phyloP scores from a whole-genome alignment of 2,888 invertebrate genomes.

The Timema cristinae region DNA sequence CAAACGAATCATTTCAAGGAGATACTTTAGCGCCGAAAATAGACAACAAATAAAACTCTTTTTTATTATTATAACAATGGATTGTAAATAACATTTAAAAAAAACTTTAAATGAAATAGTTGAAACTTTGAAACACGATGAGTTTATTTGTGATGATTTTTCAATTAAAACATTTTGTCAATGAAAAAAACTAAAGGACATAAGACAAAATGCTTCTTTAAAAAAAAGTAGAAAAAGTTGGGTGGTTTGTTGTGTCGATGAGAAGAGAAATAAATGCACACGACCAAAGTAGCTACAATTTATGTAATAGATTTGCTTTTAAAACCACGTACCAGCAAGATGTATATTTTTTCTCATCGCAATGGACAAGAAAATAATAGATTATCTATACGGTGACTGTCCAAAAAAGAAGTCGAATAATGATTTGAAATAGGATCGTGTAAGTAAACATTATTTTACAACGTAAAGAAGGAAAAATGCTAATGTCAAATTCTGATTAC shows the following conservation, averaged over 20 bases:
- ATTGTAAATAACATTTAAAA: no score
- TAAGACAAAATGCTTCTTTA: neutral
- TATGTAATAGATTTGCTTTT: constrained; percentile 15
- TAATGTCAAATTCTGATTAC: constrained; percentile 19
- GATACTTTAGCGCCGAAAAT: no score
- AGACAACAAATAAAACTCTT: no score
- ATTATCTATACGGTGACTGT: no score
- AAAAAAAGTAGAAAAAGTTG: neutral
- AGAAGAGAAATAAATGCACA: constrained; percentile 14
- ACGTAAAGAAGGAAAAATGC: neutral
- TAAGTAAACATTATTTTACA: constrained; percentile 9
- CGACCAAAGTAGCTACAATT: constrained; percentile 23
- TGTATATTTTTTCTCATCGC: constrained; percentile 1
- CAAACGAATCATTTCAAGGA: no score
- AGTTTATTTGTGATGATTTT: neutral
- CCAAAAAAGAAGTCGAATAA: constrained; percentile 11
- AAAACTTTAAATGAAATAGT: no score
- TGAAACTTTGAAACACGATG: no score
- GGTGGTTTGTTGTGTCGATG: no score
- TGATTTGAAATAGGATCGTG: neutral
- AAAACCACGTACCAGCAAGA: neutral
- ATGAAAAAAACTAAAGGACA: neutral
- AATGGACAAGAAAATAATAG: constrained; percentile 2
- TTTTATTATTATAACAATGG: no score
- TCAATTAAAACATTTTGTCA: constrained; percentile 10